These are phyloP conservation scores for Ditylenchus weischeri DNA, from an alignment of 2,888 invertebrate species.

Conservation along the genomic window DNA sequence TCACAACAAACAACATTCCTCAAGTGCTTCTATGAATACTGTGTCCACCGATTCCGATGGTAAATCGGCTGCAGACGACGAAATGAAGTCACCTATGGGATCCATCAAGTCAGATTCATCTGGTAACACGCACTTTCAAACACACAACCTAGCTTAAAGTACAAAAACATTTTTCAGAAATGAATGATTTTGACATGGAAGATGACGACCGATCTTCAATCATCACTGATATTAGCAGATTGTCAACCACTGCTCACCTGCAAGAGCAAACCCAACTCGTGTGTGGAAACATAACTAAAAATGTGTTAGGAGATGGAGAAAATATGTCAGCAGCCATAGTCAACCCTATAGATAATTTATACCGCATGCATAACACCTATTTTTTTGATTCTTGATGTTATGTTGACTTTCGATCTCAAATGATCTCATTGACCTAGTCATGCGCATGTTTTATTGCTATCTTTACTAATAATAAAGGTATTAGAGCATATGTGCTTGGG, in stretches of 20 bases:
- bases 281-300: conserved; percentile 13
- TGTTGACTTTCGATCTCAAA: too few relatives aligned
- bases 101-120: conserved; percentile 40
- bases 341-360: conserved; percentile 51
- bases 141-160: too few relatives aligned
- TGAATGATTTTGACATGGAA: conserved; percentile 31
- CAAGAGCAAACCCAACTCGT: conserved; percentile 4
- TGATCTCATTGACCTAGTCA: background rate
- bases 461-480: background rate
- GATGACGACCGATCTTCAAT: conserved; percentile 23
- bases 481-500: background rate
- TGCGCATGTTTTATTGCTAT: background rate
- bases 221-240: too few relatives aligned
- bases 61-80: conserved; percentile 33
- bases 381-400: conserved; percentile 32
- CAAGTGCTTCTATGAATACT: conserved; percentile 22
- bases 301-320: background rate
- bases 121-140: conserved; percentile 13
- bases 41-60: conserved; percentile 37
- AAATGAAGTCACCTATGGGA: conserved; percentile 28
- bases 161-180: background rate
- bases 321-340: background rate
- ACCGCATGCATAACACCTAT: conserved; percentile 47
- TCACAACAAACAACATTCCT: conserved; percentile 56
- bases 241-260: too few relatives aligned